phyloP scores from a whole-genome alignment of 1,140 invertebrate species.

The Sitophilus oryzae region DNA sequence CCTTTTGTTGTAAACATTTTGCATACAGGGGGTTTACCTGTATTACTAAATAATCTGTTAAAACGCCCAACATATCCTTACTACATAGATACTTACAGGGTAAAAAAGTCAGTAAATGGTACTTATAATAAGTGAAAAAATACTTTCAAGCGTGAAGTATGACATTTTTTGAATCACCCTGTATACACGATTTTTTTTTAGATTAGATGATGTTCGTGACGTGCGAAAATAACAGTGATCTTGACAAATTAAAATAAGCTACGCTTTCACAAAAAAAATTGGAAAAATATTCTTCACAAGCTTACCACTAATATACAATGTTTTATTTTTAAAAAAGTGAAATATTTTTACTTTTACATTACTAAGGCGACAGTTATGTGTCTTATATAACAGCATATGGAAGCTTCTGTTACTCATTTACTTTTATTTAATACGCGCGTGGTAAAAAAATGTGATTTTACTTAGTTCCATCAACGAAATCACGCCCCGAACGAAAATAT shows the following conservation, averaged over 20 bases:
- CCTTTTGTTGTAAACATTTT: no score
- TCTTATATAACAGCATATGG: constrained; percentile 12
- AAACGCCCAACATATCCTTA: no score
- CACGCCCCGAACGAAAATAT: not conserved
- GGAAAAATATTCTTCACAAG: not conserved
- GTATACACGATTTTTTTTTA: constrained; percentile 12
- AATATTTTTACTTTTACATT: not conserved
- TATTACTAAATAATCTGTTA: no score
- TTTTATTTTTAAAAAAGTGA: not conserved
- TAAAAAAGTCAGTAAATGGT: no score
- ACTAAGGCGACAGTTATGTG: not conserved
- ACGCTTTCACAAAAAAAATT: not conserved
- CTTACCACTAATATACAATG: not conserved
- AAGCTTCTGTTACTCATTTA: constrained; percentile 15
- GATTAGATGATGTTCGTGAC: constrained; percentile 17
- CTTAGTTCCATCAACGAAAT: not conserved
- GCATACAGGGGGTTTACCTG: no score
- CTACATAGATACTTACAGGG: no score
- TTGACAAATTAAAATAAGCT: not conserved
- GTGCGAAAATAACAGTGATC: constrained; percentile 13
- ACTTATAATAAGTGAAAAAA: not conserved
- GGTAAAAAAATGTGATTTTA: no score
- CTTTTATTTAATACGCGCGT: not conserved
- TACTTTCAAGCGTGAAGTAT: not conserved
- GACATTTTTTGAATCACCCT: constrained; percentile 9